These are phyloP conservation scores for Napeogenes sylphis DNA, from an alignment of 2,888 invertebrate genomes.

Conservation along the genomic window DNA sequence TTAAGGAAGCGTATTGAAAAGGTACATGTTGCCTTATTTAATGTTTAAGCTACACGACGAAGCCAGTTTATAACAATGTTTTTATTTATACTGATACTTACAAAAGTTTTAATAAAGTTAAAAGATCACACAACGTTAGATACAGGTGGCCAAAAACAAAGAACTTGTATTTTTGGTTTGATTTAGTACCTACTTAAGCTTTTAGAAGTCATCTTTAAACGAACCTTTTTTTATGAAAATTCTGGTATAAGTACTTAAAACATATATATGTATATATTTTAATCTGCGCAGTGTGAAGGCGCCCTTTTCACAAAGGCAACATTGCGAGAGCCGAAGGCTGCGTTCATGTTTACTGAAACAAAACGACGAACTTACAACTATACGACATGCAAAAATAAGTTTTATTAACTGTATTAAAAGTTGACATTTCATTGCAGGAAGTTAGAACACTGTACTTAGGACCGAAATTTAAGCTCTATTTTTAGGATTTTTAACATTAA, in stretches of 20 bases:
- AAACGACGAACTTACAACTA: conserved; percentile 27
- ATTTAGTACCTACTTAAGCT: too few relatives aligned
- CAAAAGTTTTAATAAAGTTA: too few relatives aligned
- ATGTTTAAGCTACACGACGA: too few relatives aligned
- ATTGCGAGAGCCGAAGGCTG: conserved; percentile 51
- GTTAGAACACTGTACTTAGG: conserved; percentile 17
- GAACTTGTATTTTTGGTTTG: too few relatives aligned
- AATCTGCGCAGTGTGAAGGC: conserved; percentile 26
- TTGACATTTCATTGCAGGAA: not conserved
- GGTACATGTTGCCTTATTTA: too few relatives aligned
- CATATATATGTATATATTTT: not conserved
- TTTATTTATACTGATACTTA: too few relatives aligned
- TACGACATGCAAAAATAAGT: conserved; percentile 8
- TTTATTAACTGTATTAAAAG: not conserved
- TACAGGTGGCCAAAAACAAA: too few relatives aligned
- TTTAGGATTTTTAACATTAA: conserved; percentile 23
- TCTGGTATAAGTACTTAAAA: not conserved
- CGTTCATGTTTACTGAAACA: conserved; percentile 17
- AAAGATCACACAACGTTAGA: too few relatives aligned
- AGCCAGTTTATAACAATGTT: too few relatives aligned
- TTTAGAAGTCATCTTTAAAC: too few relatives aligned
- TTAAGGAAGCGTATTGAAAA: too few relatives aligned
- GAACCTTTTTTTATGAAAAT: too few relatives aligned
- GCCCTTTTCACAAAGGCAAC: conserved; percentile 37
- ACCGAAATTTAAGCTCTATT: conserved; percentile 22